Evolutionary conservation across 2,113 vertebrate species (phyloP).

Genomic region (Pygoscelis antarcticus): DNA sequence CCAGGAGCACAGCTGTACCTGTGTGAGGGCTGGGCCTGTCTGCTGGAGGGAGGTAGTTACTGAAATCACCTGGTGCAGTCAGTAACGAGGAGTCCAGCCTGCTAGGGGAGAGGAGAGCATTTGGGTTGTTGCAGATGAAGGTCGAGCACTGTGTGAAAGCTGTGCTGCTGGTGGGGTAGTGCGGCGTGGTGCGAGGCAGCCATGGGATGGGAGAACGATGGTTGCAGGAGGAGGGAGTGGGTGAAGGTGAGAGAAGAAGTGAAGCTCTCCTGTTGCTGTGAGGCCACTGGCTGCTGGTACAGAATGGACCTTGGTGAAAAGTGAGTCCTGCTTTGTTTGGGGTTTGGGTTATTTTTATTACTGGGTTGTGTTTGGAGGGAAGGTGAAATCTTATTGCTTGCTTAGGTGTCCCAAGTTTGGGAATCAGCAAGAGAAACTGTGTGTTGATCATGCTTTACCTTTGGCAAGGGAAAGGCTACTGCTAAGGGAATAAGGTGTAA

Average conservation of each 20-base stretch:
- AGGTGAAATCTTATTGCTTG: background rate
- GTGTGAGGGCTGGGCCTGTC: background rate
- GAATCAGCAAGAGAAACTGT: background rate
- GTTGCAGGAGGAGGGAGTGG: too few species aligned
- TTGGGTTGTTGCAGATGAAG: background rate
- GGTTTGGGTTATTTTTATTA: background rate
- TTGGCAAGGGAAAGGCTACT: background rate
- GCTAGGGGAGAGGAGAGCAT: background rate
- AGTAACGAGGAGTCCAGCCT: rapidly evolving
- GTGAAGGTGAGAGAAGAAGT: too few species aligned
- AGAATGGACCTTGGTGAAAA: background rate
- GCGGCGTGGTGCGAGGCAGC: too few species aligned
- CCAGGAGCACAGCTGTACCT: rapidly evolving
- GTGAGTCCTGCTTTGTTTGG: background rate
- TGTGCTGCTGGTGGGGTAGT: background rate
- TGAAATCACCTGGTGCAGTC: background rate
- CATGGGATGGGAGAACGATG: rapidly evolving
- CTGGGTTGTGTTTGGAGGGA: background rate
- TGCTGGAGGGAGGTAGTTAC: background rate
- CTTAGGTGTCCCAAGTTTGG: background rate
- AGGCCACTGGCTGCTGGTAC: background rate
- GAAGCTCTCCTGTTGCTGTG: background rate
- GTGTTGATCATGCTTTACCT: rapidly evolving
- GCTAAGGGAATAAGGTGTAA: background rate
- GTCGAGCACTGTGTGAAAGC: rapidly evolving